Evolutionary conservation across 2,797 vertebrate species (phyloP), one percentile per base, ranked within the genome.

Genomic region (Sebastes minor): DNA sequence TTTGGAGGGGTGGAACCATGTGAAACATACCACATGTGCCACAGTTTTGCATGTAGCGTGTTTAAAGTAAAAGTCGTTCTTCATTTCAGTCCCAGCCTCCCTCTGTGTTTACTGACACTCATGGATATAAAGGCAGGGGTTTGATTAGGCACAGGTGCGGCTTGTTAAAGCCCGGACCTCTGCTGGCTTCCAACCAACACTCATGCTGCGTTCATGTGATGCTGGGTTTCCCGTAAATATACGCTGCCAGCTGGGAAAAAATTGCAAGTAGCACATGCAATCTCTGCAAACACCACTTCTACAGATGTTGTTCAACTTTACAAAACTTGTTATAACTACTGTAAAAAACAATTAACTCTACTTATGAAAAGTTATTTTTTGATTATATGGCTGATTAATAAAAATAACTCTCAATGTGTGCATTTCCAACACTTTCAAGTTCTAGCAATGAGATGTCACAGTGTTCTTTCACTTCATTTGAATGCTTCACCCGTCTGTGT

Each of bases 81-180:
- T 72, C 18, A 55, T 76, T 49, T 78, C 53, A 32, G 38, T 23
- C 61, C 28, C 71, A 23, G 78, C 61, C 63, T 80, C 55, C 67
- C 64, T 73, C 70, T 2, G 25, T 81, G 82, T 90, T 84, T 83
- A 78, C 89, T 74, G 80, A 87, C 76, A 60, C 78, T 74, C 35
- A 2, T 69, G 78, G 61, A 83, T 89, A 78, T 78, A 75, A 80
- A 90, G 59, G 81, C 86, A 28, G 59, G 49, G 64, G 22, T 81
- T 83, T 88, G 88, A 91, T 89, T 82, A 57, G 86, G 49, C 75
- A 55, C 88, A 93, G 89, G 90, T 88, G 88, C 9, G 2, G 64
- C 85, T 88, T 78, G 84, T 90, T 89, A 90, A 89, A 85, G 78
- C 52, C 76, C 27, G 53, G 68, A 71, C 75, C 80, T 86, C 80